Percentiles rank a stretch among this genome's conserved stretches.
Conservation (phyloP, 2,797 vertebrate genomes). For the Arremon aurantiirostris region DNA sequence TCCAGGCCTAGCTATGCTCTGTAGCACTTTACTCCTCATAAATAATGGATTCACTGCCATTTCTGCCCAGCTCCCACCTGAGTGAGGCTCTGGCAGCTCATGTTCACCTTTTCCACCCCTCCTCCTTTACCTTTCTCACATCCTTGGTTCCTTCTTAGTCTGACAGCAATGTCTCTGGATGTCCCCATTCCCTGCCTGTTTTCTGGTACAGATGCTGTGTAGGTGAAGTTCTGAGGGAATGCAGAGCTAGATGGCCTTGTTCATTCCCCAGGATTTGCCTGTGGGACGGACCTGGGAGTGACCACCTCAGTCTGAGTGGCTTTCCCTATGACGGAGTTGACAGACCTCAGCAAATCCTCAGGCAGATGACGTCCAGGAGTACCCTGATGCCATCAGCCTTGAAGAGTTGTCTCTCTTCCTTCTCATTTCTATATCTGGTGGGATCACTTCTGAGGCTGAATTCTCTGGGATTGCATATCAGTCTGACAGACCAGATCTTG, state of each 20-base stretch:
- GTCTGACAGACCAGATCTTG: background rate
- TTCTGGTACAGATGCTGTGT: background rate
- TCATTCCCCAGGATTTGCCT: background rate
- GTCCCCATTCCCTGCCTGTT: accelerated
- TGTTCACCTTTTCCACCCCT: background rate
- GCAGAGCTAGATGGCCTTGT: background rate
- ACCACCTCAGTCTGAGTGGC: background rate
- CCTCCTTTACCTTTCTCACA: background rate
- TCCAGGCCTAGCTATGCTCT: constrained; percentile 43
- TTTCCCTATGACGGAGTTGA: background rate
- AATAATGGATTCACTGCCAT: constrained; percentile 38
- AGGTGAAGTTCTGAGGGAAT: background rate
- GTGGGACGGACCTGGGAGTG: background rate
- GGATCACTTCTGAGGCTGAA: background rate
- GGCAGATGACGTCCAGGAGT: background rate
- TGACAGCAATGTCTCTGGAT: background rate
- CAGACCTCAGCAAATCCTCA: background rate
- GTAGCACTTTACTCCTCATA: constrained; percentile 45
- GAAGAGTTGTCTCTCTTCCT: background rate
- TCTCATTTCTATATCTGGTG: background rate
- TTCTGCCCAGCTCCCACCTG: constrained; percentile 14
- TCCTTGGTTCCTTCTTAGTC: background rate
- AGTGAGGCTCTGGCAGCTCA: background rate
- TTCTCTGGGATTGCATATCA: background rate
- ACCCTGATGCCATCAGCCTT: background rate